Evolutionary conservation across 2,797 vertebrate species (phyloP).

Genomic region (Oreortyx pictus): DNA sequence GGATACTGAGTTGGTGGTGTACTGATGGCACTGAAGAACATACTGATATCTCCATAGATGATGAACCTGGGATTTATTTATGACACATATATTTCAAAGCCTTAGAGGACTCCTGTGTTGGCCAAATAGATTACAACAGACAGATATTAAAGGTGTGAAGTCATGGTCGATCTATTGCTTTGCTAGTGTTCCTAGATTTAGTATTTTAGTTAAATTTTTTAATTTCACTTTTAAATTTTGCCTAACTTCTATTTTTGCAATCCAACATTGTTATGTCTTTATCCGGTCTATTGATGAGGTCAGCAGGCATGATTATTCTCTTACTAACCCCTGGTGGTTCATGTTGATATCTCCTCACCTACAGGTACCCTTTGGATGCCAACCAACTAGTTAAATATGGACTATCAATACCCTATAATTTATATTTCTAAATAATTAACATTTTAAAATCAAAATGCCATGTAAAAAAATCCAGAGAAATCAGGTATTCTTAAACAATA

Average conservation of each 20-base stretch:
- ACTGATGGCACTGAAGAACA: not conserved
- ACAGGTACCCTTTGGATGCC: not conserved
- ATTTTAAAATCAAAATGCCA: not conserved
- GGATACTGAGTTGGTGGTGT: not conserved
- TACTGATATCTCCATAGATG: not conserved
- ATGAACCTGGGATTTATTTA: not conserved
- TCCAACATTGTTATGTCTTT: not conserved
- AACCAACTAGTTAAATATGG: not conserved
- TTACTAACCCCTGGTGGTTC: not conserved
- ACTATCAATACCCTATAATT: not conserved
- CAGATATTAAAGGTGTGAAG: accelerated
- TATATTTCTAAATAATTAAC: not conserved
- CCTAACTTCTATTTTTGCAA: not conserved
- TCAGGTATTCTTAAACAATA: not conserved
- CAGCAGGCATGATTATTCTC: not conserved
- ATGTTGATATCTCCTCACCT: not conserved
- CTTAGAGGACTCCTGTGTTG: not conserved
- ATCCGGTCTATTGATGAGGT: not conserved
- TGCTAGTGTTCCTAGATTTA: not conserved
- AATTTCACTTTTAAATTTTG: not conserved
- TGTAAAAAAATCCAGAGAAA: not conserved
- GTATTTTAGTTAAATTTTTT: not conserved
- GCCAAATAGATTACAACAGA: not conserved
- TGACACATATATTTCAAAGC: not conserved
- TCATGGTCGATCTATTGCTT: not conserved